Evolutionary conservation across 2,797 vertebrate genomes (phyloP).

Genomic region (Cheirogaleus major): DNA sequence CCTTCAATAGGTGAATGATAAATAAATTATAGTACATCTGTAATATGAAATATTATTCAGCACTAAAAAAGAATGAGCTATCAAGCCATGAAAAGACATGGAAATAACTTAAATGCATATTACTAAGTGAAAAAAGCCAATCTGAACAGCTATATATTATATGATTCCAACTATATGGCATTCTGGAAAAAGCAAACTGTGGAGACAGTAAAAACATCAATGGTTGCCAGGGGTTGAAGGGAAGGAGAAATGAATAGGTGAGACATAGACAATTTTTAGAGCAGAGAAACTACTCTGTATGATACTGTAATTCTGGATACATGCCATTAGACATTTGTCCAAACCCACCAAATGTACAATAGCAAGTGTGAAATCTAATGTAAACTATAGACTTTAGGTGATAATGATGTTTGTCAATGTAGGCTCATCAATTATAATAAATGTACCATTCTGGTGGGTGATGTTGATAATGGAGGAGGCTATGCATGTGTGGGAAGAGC

Average conservation of each 20-base stretch:
- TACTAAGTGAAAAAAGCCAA: background rate
- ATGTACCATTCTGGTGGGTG: background rate
- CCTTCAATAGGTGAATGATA: background rate
- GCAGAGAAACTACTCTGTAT: background rate
- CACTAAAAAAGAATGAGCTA: background rate
- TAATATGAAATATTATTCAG: background rate
- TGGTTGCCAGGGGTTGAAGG: background rate
- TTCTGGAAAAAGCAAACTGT: background rate
- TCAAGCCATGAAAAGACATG: background rate
- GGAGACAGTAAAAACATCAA: background rate
- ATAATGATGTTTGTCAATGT: background rate
- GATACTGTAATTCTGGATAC: background rate
- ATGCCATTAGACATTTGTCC: background rate
- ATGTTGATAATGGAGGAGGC: background rate
- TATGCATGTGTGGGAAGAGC: background rate
- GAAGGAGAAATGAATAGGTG: background rate
- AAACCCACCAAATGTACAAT: background rate
- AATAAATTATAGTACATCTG: background rate
- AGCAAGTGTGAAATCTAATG: background rate
- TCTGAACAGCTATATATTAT: background rate
- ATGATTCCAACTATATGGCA: background rate
- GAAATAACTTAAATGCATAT: background rate
- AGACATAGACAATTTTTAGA: background rate
- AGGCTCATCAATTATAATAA: background rate
- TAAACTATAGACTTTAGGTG: background rate